These are phyloP conservation scores for Riparia riparia DNA, from an alignment of 2,113 vertebrate genomes.

Conservation along the genomic window DNA sequence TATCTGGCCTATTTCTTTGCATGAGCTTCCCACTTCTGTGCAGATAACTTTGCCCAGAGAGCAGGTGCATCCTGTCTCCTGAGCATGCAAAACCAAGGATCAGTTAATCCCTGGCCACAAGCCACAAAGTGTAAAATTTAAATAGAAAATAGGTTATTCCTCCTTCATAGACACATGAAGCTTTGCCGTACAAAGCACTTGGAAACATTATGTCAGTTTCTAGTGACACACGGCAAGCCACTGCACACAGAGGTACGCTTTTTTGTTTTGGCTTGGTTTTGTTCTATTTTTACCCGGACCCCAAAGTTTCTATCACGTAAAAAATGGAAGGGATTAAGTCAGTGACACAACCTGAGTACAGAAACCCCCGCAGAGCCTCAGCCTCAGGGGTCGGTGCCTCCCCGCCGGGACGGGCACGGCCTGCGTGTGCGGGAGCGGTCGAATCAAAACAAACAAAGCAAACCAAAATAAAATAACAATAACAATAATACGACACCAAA, in stretches of 20 bases:
- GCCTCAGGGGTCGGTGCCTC: not conserved
- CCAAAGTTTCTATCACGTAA: too few species aligned
- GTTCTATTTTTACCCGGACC: not conserved
- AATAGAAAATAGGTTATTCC: not conserved
- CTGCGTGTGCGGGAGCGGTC: not conserved
- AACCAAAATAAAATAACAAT: not conserved
- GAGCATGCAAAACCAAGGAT: conserved; percentile 7
- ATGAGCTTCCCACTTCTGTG: not conserved
- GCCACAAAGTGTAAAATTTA: not conserved
- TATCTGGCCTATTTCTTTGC: not conserved
- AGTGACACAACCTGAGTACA: not conserved
- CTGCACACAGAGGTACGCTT: not conserved
- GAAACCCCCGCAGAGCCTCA: not conserved
- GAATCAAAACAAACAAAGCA: not conserved
- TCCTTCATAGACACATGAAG: not conserved
- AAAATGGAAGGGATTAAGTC: not conserved
- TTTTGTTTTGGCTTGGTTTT: not conserved
- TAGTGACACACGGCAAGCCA: not conserved
- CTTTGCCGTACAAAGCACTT: not conserved
- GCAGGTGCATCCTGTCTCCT: conserved; percentile 35
- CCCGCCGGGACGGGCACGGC: not conserved
- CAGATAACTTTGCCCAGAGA: not conserved
- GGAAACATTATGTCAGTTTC: not conserved
- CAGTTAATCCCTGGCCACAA: not conserved
- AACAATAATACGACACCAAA: not conserved